phyloP scores from a whole-genome alignment of 2,888 invertebrate species.

The Drosophila prostipennis region DNA sequence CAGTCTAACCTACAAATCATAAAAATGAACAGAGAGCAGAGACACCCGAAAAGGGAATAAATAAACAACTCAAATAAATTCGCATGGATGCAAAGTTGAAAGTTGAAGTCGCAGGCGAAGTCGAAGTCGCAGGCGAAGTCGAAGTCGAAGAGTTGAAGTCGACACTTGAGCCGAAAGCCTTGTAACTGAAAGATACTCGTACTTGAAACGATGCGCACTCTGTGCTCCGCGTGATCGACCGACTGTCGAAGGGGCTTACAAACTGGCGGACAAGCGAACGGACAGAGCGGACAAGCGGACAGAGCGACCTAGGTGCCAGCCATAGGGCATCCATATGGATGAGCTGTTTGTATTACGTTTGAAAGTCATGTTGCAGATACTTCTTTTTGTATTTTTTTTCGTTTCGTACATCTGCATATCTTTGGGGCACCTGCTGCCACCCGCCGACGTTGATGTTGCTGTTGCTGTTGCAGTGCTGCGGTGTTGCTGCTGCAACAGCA shows the following conservation, averaged over 20 bases:
- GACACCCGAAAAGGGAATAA: slow-evolving; percentile 70
- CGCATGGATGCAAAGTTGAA: slow-evolving; percentile 68
- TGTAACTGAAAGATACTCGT: slow-evolving; percentile 42
- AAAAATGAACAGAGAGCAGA: slow-evolving; percentile 18
- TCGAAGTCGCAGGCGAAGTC: slow-evolving; percentile 54
- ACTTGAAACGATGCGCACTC: slow-evolving; percentile 47
- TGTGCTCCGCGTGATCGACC: slow-evolving; percentile 70
- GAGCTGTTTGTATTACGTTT: slow-evolving; percentile 76
- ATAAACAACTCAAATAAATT: slow-evolving; percentile 48
- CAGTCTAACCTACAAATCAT: slow-evolving; percentile 37
- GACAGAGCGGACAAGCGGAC: slow-evolving; percentile 8
- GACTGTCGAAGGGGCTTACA: slow-evolving; percentile 68
- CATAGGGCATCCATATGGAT: slow-evolving; percentile 69
- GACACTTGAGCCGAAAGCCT: slow-evolving; percentile 51
- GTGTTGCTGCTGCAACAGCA: slow-evolving; percentile 1
- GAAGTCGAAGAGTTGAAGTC: slow-evolving; percentile 44
- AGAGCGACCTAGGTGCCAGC: slow-evolving; percentile 23
- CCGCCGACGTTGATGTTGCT: slow-evolving; percentile 21
- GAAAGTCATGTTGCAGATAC: slow-evolving; percentile 74
- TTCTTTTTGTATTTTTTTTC: neutral
- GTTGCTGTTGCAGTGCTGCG: slow-evolving; percentile 3
- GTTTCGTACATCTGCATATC: slow-evolving; percentile 67
- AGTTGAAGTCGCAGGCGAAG: slow-evolving; percentile 75
- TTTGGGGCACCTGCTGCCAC: slow-evolving; percentile 61
- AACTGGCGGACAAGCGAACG: slow-evolving; percentile 28